Base-by-base conservation (phyloP, 2,888 invertebrate species). In the Keiferia lycopersicella region DNA sequence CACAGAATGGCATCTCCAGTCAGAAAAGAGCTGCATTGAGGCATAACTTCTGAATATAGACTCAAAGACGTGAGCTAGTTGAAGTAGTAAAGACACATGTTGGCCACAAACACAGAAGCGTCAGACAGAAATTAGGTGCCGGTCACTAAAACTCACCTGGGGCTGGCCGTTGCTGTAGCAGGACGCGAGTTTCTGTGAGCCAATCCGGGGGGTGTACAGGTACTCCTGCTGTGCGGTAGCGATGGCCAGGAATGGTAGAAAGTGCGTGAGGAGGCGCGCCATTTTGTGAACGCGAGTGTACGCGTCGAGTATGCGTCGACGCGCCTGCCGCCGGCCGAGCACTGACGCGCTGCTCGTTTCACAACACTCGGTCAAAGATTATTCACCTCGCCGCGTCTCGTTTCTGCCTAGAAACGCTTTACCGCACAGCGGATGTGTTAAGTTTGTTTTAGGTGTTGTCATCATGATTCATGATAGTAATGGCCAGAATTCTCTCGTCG, bases 141-240 rank as follows among this genome's bases (percentile, higher is more conserved):
- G 62, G 63, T 45, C 30, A 34, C 7, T 67, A 74, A 77, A 71
- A 86, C 87, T 86, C 75, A 91, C 91, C 82, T 91, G 91, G 0
- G 91, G 89, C 26, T 78, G 69, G 68, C 86, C 86, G 61, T 88
- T 81, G 73, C 82, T 86, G 77, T 89, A 88, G 72, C 91, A 91
- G 11, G 88, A 84, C 14, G 89, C 84, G 26, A 87, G 79, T 71
- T 86, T 86, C 74, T 84, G 83, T 22, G 89, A 82, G 67, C 86
- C 87, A 58, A 83, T 81, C 69, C 85, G 77, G 62, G 86, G 86
- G 59, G 86, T 85, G 61, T 83, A 78, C 70, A 82, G 81, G 74
- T 83, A 79, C 73, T 87, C 86, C 81, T 88, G 56, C 81, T 88
- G 56, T 63, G 86, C 85, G 22, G 77, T 68, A 65, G 82, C 70